Conservation (phyloP, 1,140 invertebrate genomes). For the Drosophila sucinea region DNA sequence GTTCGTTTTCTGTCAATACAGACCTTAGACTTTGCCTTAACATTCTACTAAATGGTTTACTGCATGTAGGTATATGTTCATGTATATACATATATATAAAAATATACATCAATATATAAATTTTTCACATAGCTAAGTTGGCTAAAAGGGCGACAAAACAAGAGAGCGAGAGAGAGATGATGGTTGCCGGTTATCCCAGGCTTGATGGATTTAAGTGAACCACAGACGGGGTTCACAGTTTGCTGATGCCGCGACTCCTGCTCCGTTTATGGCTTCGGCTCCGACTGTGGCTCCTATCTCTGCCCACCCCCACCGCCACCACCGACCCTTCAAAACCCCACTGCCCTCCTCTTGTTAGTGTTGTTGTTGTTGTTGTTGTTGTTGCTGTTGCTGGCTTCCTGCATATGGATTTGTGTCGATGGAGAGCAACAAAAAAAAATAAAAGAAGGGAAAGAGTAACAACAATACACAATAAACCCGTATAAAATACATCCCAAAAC, state of each 20-base stretch:
- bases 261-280: background rate
- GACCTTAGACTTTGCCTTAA: background rate
- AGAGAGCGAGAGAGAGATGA: background rate
- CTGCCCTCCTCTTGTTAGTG: conserved; percentile 6
- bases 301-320: background rate
- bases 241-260: conserved; percentile 19
- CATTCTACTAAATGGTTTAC: conserved; percentile 3
- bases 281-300: background rate
- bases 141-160: conserved; percentile 15
- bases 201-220: conserved; percentile 59
- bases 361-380: conserved; percentile 1
- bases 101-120: conserved; percentile 46
- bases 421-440: conserved; percentile 32
- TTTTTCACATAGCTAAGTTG: conserved; percentile 33
- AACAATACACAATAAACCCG: conserved; percentile 46
- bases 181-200: conserved; percentile 27
- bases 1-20: background rate
- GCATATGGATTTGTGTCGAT: conserved; percentile 60
- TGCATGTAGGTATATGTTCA: background rate
- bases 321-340: background rate
- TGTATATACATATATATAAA: conserved; percentile 27
- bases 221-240: conserved; percentile 33
- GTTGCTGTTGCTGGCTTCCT: conserved; percentile 24
- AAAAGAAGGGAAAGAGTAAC: conserved; percentile 28
- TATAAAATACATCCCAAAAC: conserved; percentile 32